A percentile compares a stretch with the other conserved stretches of the same genome.
These are phyloP conservation scores for Psettodes erumei DNA, from an alignment of 2,113 vertebrate genomes.

Conservation along the genomic window DNA sequence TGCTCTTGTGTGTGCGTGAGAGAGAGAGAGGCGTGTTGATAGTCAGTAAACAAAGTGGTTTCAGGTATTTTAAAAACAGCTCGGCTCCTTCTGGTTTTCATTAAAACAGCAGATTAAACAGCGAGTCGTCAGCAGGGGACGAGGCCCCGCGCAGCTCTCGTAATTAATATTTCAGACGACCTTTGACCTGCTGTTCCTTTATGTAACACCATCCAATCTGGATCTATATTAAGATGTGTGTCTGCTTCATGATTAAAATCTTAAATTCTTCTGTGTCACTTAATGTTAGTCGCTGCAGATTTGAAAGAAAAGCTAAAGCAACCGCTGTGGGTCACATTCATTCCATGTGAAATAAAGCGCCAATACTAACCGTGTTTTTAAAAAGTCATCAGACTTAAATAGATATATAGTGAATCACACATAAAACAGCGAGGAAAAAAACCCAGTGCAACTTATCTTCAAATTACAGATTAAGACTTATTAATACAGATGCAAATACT, in stretches of 20 bases:
- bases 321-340: no score
- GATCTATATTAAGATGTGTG: not conserved
- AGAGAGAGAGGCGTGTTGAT: not conserved
- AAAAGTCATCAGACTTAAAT: no score
- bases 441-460: not conserved
- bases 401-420: no score
- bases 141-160: conserved; percentile 6
- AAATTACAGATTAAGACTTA: not conserved
- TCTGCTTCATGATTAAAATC: no score
- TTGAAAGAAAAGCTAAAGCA: no score
- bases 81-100: conserved; percentile 3
- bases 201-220: not conserved
- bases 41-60: not conserved
- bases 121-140: not conserved
- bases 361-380: no score
- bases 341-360: no score
- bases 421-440: not conserved
- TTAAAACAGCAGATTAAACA: conserved; percentile 10
- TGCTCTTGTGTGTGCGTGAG: not conserved
- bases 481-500: not conserved
- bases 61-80: conserved; percentile 10
- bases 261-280: no score
- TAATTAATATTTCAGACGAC: conserved; percentile 30
- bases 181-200: conserved; percentile 43
- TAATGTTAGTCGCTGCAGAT: no score